Conservation (phyloP, 1,140 invertebrate species). For the Aphis gossypii region DNA sequence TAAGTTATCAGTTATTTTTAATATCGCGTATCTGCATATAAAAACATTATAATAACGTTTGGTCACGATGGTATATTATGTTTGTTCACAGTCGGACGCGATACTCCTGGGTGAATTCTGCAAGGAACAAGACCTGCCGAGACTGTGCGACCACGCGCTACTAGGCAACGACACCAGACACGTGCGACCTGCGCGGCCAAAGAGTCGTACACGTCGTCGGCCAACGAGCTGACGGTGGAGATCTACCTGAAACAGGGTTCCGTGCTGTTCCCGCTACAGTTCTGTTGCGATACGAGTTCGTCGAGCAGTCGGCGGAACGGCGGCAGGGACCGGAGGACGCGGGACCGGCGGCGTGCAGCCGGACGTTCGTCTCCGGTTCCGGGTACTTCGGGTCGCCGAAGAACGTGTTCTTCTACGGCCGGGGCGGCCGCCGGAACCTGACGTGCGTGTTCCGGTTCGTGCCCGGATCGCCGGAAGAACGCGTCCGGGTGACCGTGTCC, state of each 20-base stretch:
- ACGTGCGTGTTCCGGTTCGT: slow-evolving; percentile 79
- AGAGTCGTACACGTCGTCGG: slow-evolving; percentile 80
- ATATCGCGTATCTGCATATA: not conserved
- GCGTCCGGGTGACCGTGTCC: slow-evolving; percentile 7
- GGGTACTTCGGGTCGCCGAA: slow-evolving; percentile 74
- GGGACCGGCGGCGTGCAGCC: slow-evolving; percentile 68
- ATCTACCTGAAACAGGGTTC: slow-evolving; percentile 77
- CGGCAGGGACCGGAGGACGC: slow-evolving; percentile 63
- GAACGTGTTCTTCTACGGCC: slow-evolving; percentile 82
- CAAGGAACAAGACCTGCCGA: slow-evolving; percentile 70
- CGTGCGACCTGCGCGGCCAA: slow-evolving; percentile 75
- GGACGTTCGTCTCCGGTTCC: slow-evolving; percentile 67
- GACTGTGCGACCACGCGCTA: slow-evolving; percentile 77
- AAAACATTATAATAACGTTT: not conserved
- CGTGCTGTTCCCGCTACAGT: slow-evolving; percentile 78
- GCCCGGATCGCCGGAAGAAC: slow-evolving; percentile 71
- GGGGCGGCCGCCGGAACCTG: slow-evolving; percentile 78
- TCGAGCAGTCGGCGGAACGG: slow-evolving; percentile 68
- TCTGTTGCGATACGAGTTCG: slow-evolving; percentile 81
- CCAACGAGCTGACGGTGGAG: slow-evolving; percentile 75
- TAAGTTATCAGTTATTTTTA: too few relatives aligned
- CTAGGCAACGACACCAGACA: slow-evolving; percentile 77
- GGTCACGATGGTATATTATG: not conserved
- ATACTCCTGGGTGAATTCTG: slow-evolving; percentile 77
- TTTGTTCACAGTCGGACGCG: slow-evolving; percentile 64